These are phyloP conservation scores for Poecilobothrus nobilitatus DNA, from an alignment of 2,888 invertebrate species.

Conservation along the genomic window DNA sequence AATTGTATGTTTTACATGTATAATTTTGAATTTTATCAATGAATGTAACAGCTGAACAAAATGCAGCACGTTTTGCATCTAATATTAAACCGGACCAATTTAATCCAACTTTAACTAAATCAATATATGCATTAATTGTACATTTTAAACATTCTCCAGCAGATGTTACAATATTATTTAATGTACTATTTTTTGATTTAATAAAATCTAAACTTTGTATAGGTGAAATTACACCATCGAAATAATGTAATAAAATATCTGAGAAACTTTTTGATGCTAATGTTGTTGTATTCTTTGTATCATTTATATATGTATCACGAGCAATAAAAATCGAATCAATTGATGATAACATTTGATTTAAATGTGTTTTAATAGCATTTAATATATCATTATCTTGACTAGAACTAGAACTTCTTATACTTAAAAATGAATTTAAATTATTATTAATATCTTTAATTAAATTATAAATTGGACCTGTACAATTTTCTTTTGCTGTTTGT, in stretches of 20 bases:
- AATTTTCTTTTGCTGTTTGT: neutral
- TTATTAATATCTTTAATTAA: neutral
- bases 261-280: neutral
- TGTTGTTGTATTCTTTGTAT: neutral
- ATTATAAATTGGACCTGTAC: neutral
- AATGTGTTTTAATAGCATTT: neutral
- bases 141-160: neutral
- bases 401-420: neutral
- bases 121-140: neutral
- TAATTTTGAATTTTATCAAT: neutral
- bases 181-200: neutral
- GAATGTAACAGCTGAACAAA: neutral
- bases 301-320: neutral
- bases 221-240: neutral
- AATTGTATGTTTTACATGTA: neutral
- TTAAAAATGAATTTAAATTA: neutral
- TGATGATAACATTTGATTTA: neutral
- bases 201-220: neutral
- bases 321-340: neutral
- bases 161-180: neutral
- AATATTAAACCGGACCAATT: neutral
- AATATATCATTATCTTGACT: neutral
- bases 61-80: neutral
- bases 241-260: neutral
- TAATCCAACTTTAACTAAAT: neutral